Evolutionary conservation across 2,797 vertebrate species (phyloP), one percentile per base, ranked within the genome.

Genomic region (Clarias laeviceps): DNA sequence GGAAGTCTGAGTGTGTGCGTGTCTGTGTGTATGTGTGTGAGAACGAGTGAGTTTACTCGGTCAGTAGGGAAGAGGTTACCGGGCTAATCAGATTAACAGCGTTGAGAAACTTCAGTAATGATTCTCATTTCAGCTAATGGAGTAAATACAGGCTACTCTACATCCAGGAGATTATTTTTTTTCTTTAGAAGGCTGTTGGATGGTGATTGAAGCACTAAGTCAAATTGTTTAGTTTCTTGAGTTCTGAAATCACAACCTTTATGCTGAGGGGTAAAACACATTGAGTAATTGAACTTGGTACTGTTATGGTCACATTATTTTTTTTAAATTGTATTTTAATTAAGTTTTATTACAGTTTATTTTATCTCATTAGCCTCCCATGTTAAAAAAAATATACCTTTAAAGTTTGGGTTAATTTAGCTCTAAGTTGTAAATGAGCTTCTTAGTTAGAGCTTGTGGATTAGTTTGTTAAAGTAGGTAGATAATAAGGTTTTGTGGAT

Each of bases 41-140:
- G 11, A n/a, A n/a, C 1, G 34, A 2, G 82, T 37, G 73, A 62
- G 78, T 74, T 56, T 66, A 80, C 37, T 59, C n/a, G 54, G 82
- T 87, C 84, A 86, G 70, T 89, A 82, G 83, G 84, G 81, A 78
- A 87, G 81, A 88, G 84, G 87, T 87, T 69, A 87, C n/a, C 54
- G 50, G 62, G 78, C 45, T 87, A 88, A 89, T 89, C 80, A 65
- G 84, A 89, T 88, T 84, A 90, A 70, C 87, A 61, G 54, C 2
- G 15, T 74, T 84, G 65, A 86, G 78, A 29, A 80, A 56, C 77
- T 45, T 57, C 34, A 65, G 78, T 57, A 50, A 50, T 57, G 68
- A 57, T 65, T 81, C 78, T 40, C 22, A 27, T 85, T 80, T 72
- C 57, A 80, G 40, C 78, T 85, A n/a, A 80, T 76, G 29, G 27